Evolutionary conservation across 2,797 vertebrate species (phyloP).

Genomic region (Mionectes olivaceus): DNA sequence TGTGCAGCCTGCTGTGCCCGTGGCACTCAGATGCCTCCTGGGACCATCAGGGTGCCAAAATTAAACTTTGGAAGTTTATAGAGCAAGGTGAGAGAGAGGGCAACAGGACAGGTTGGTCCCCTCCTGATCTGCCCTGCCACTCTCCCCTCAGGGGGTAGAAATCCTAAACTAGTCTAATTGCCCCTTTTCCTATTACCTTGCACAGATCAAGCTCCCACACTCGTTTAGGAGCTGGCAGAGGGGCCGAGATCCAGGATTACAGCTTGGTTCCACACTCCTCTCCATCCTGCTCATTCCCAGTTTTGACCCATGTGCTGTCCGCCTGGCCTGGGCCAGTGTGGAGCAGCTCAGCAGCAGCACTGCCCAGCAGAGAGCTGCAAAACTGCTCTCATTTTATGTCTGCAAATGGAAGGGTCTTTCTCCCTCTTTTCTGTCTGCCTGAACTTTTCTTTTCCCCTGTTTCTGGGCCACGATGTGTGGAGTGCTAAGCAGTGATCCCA

Average conservation of each 20-base stretch:
- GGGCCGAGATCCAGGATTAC: not conserved
- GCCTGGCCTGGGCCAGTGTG: rapidly evolving
- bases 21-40: not conserved
- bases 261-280: not conserved
- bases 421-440: not conserved
- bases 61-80: not conserved
- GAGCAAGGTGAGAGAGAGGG: not conserved
- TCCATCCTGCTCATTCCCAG: not conserved
- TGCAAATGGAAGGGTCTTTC: not conserved
- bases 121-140: not conserved
- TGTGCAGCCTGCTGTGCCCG: rapidly evolving
- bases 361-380: not conserved
- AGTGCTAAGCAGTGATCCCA: not conserved
- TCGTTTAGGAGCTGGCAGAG: not conserved
- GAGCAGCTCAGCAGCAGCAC: not conserved
- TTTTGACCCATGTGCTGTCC: not conserved
- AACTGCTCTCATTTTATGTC: not conserved
- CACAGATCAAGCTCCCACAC: rapidly evolving
- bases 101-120: not conserved
- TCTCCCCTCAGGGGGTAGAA: not conserved
- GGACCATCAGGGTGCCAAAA: not conserved
- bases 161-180: not conserved
- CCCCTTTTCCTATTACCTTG: not conserved
- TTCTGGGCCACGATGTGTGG: rapidly evolving
- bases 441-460: not conserved